Base-by-base conservation (phyloP, 2,113 vertebrate species). In the Piaya cayana region DNA sequence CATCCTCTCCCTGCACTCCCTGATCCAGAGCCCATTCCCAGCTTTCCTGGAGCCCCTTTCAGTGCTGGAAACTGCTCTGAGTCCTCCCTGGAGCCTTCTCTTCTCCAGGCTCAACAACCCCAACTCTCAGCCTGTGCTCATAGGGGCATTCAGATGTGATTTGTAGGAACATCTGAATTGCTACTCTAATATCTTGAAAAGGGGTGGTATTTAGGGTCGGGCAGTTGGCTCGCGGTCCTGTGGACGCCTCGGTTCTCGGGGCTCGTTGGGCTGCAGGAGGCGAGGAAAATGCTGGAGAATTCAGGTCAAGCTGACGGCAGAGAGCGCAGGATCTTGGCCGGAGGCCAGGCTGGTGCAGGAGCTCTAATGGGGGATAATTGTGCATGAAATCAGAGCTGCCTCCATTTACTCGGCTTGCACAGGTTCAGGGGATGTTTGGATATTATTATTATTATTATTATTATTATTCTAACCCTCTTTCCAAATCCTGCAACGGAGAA, bases 341-440 rank as follows among this genome's bases (percentile, higher is more conserved):
- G 22, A 23, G 81, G 60, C 78, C 90, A 49, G 71, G 32, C 68
- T 59, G 63, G 26, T 34, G 37, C 70, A 45, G 55, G 7, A 45
- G 47, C 4, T 60, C n/a, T 53, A 20, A 23, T 5, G 37, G 74
- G 72, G 22, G 29, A 23, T n/a, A 67, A 68, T n/a, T 29, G 49
- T 30, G 70, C 53, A 2, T 37, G 87, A 50, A 60, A 64, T 43
- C 67, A 32, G 71, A 43, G 49, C 64, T 68, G 30, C 10, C 63
- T 36, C 2, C 10, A 0, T 37, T 39, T 15, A 8, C 62, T 43
- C 12, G 0, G 1, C 81, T 55, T 19, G n/a, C 34, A 4, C 43
- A n/a, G 50, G n/a, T 47, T 52, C 58, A 9, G 21, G 4, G n/a
- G 9, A 4, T 49, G 30, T 32, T 76, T 45, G 30, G 36, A 37